These are phyloP conservation scores for Lasioglossum oenotherae DNA, from an alignment of 2,888 invertebrate species.

Conservation along the genomic window DNA sequence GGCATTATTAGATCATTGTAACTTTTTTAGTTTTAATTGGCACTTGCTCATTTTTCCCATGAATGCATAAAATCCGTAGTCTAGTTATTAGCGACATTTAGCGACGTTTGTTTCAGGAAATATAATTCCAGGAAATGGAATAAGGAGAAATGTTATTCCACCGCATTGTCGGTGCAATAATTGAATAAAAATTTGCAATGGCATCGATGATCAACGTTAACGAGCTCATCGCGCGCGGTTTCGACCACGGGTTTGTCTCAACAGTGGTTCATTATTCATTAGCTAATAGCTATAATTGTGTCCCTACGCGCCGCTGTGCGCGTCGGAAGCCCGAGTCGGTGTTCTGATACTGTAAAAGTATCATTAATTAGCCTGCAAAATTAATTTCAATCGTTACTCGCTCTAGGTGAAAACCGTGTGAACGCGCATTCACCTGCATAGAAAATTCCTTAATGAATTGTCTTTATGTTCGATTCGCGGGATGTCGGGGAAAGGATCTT, in stretches of 20 bases:
- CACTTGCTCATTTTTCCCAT: too few relatives aligned
- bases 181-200: slow-evolving; percentile 5
- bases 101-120: too few relatives aligned
- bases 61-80: too few relatives aligned
- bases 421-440: slow-evolving; percentile 4
- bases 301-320: slow-evolving; percentile 17
- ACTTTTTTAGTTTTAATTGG: too few relatives aligned
- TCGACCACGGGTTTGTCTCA: background rate
- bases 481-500: slow-evolving; percentile 29
- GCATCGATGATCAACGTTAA: slow-evolving; percentile 14
- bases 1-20: too few relatives aligned
- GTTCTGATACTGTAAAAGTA: slow-evolving; percentile 5
- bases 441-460: background rate
- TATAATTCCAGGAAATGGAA: too few relatives aligned
- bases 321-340: background rate
- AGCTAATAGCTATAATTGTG: slow-evolving; percentile 44
- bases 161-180: background rate
- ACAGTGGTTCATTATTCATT: slow-evolving; percentile 16
- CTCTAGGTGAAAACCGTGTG: slow-evolving; percentile 32
- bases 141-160: background rate
- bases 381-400: slow-evolving; percentile 7
- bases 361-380: slow-evolving; percentile 19
- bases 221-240: background rate
- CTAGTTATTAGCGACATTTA: too few relatives aligned
- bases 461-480: slow-evolving; percentile 2